Evolutionary conservation across 2,113 vertebrate species (phyloP), one percentile per base, ranked within the genome.

Genomic region (Coptodon rendalli): DNA sequence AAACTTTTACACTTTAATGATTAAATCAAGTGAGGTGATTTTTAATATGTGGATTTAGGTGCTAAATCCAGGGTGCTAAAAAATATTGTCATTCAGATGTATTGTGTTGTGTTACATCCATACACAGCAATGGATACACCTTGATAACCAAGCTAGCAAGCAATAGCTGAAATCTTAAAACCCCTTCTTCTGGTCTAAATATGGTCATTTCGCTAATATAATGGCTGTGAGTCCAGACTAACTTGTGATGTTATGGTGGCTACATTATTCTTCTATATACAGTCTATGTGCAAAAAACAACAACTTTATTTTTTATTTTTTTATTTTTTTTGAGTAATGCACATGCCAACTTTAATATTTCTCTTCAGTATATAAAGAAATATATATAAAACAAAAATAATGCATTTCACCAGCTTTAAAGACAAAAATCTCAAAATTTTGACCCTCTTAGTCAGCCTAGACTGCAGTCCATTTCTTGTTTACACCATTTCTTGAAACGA

Each of bases 41-140:
- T 73, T 48, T 48, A 45, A 76, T 11, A 5, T 29, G 13, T 45
- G 13, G 22, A 73, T 76, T 76, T 76, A 61, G 14, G 22, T 29
- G 68, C 68, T 73, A 27, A 27, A 73, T 61, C 57, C 57, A 61
- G 16, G 8, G 40, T 73, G 68, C 68, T 73, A 27, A 3, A 73
- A 2, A 9, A 24, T 27, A 73, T 73, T 73, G 22, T 73, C n/a
- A 71, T 43, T 45, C 38, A 63, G 59, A 63, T 38, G 50, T n/a
- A 53, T 2, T 9, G 5, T n/a, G 3, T 2, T 31, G 7, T 31
- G 22, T 45, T 27, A 17, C 40, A 73, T 17, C 40, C 2, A 48
- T 45, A 4, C 31, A 7, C 59, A 36, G 6, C 8, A 36, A 19
- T 63, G 9, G 6, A 36, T 48, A 45, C 14, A 73, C 5, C 14